phyloP scores from a whole-genome alignment of 2,797 vertebrate species.

The Tauraco hartlaubi region DNA sequence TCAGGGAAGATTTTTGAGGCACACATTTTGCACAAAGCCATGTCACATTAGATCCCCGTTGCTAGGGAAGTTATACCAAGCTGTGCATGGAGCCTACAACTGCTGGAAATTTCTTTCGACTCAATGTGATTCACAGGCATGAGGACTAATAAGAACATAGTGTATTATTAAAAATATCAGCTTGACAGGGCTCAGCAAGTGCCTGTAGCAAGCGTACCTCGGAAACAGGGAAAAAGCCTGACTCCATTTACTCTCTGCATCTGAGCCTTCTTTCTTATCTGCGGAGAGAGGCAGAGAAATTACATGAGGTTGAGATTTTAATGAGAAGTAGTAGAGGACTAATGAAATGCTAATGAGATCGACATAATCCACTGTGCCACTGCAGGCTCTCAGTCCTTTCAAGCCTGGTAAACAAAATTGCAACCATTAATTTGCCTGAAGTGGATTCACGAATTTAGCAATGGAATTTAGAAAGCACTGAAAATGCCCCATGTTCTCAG shows the following conservation, averaged over 20 bases:
- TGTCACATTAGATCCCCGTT: conserved; percentile 52
- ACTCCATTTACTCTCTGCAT: conserved; percentile 3
- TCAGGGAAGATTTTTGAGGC: conserved; percentile 50
- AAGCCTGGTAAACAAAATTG: conserved; percentile 30
- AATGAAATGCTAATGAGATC: conserved; percentile 51
- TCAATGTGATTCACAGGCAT: conserved; percentile 35
- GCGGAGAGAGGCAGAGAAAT: conserved; percentile 28
- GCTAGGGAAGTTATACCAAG: conserved; percentile 61
- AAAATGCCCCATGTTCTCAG: not conserved
- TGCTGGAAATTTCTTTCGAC: conserved; percentile 63
- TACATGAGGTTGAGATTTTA: conserved; percentile 28
- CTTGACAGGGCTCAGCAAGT: conserved; percentile 42
- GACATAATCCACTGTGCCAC: not conserved
- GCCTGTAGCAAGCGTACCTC: not conserved
- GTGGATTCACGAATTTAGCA: not conserved
- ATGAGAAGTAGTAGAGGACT: conserved; percentile 46
- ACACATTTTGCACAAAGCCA: conserved; percentile 43
- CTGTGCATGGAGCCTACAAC: conserved; percentile 53
- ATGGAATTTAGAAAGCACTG: not conserved
- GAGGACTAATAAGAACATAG: conserved; percentile 49
- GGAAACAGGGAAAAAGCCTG: not conserved
- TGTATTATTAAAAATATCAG: conserved; percentile 59
- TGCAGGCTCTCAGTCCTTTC: conserved; percentile 27
- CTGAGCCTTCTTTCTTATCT: not conserved
- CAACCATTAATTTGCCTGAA: not conserved